phyloP scores from a whole-genome alignment of 2,888 invertebrate species.

The Linnaemya vulpina region DNA sequence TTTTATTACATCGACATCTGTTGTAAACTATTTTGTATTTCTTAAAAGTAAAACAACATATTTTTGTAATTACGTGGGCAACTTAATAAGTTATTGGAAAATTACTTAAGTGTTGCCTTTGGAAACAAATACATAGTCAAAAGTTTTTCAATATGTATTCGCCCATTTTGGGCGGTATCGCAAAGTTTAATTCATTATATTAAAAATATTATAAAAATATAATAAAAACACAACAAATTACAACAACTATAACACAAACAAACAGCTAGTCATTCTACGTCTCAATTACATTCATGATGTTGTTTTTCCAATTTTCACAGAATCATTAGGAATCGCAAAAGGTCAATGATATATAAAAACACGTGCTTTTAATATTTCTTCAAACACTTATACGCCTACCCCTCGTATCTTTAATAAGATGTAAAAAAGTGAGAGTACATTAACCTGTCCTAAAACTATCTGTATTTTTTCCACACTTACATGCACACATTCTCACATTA shows the following conservation, averaged over 20 bases:
- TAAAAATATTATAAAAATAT: no score
- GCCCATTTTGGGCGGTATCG: no score
- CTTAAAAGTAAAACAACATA: not conserved
- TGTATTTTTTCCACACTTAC: not conserved
- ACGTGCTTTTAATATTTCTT: not conserved
- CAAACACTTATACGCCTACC: not conserved
- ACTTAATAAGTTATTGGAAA: not conserved
- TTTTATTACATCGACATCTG: not conserved
- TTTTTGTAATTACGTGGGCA: not conserved
- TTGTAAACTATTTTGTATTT: not conserved
- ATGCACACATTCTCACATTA: constrained; percentile 10
- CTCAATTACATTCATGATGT: no score
- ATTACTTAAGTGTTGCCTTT: not conserved
- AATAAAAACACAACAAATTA: no score
- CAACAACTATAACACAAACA: no score
- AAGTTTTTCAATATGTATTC: no score
- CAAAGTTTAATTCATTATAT: no score
- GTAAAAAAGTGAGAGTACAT: constrained; percentile 3
- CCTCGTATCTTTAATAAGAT: not conserved
- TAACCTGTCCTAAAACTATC: constrained; percentile 6
- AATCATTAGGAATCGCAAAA: no score
- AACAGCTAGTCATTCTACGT: no score
- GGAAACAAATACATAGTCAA: no score
- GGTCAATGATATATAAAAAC: no score
- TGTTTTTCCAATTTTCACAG: no score